Base-by-base conservation (phyloP, 2,797 vertebrate species). In the Sebastes vulpes region DNA sequence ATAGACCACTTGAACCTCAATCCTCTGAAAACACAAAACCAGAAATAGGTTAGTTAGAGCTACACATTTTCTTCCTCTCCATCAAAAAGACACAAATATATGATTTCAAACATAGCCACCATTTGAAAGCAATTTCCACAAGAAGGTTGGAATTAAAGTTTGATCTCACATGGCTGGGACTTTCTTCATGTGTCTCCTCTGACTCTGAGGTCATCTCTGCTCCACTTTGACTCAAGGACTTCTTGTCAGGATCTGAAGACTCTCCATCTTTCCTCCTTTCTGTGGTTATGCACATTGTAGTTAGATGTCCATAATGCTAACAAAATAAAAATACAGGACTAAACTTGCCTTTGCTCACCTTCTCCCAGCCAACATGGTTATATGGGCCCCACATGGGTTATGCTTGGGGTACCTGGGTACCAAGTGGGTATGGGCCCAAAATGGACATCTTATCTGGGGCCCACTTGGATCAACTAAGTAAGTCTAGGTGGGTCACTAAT, bases 1-100 rank as follows among this genome's bases (percentile, higher is more conserved):
- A 57, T 96, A 95, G 59, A 95, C 81, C 0, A 94, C 80, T 53
- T 77, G 87, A 26, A 95, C 79, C 65, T 96, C 91, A 1, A 48
- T 83, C 77, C 65, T 95, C 97, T 98, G 83, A 77, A 90, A 85
- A 81, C 8, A 74, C 2, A 9, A 71, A 64, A 75, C 1, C 25
- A 74, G 3, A 65, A 32, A 65, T 18, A 0, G 9, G 5, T 53
- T 31, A 10, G 48, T 18, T 50, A 9, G 48, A 35, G 48, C 18
- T 20, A 20, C 4, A 42, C 9, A n/a, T 52, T 14, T 12, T 72
- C 6, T 32, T 20, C 10, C 1, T 25, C 4, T 63, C 16, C 2
- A 23, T 50, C 18, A 70, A 25, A 6, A 59, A 21, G 26, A 16
- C 9, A 32, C 16, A 6, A 3, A 60, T 23, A n/a, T 21, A 31